Evolutionary conservation across 1,140 invertebrate genomes (phyloP).

Genomic region (Diachasma alloeum): DNA sequence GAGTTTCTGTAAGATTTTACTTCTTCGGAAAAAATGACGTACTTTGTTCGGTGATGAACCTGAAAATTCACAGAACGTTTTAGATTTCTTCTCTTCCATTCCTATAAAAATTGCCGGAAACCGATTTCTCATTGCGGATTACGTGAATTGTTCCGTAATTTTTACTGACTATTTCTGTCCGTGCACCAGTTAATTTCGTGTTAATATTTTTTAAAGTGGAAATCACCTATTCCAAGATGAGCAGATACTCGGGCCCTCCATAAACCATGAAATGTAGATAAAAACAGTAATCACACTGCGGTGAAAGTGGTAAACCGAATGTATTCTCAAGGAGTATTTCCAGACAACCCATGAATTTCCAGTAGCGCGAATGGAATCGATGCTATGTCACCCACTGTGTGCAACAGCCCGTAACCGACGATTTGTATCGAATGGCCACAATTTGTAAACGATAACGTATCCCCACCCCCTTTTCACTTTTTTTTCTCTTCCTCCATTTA

Average conservation of each 20-base stretch:
- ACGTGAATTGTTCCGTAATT: no score
- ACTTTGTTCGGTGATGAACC: no score
- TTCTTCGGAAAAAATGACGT: no score
- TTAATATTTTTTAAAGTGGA: no score
- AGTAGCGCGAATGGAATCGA: conserved; percentile 6
- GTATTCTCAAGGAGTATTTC: conserved; percentile 1
- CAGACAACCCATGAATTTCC: neutral
- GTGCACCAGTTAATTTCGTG: no score
- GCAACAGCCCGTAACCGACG: conserved; percentile 18
- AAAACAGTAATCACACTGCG: neutral
- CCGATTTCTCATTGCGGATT: no score
- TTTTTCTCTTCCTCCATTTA: neutral
- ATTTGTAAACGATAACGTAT: conserved; percentile 8
- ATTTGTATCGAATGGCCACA: conserved; percentile 11
- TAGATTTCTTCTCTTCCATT: no score
- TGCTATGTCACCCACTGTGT: conserved; percentile 21
- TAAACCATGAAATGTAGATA: neutral
- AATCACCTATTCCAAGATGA: no score
- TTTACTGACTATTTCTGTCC: no score
- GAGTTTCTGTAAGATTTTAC: no score
- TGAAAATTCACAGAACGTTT: no score
- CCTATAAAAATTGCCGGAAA: no score
- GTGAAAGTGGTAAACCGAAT: neutral
- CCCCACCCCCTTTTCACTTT: neutral
- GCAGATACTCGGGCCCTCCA: neutral